Evolutionary conservation across 2,797 vertebrate species (phyloP).

Genomic region (Poecilia gillii): DNA sequence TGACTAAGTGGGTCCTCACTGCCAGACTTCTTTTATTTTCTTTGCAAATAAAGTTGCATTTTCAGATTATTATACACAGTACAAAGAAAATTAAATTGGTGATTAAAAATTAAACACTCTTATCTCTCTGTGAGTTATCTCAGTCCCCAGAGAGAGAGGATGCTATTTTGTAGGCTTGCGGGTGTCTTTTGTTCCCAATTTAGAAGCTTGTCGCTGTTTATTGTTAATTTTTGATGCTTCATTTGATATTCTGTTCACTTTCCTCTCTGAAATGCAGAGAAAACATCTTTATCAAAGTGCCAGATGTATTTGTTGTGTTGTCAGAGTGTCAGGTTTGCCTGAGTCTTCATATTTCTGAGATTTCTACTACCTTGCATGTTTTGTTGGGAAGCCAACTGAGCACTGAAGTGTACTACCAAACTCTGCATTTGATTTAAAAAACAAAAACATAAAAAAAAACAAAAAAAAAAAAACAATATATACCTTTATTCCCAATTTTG

Average conservation of each 20-base stretch:
- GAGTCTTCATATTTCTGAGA: slow-evolving; percentile 64
- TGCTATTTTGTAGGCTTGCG: slow-evolving; percentile 82
- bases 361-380: slow-evolving; percentile 50
- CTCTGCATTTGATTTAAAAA: slow-evolving; percentile 45
- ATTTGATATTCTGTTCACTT: slow-evolving; percentile 82
- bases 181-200: slow-evolving; percentile 85
- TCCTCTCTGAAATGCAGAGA: slow-evolving; percentile 68
- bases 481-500: slow-evolving; percentile 59
- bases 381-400: slow-evolving; percentile 51
- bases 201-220: slow-evolving; percentile 85
- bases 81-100: slow-evolving; percentile 85
- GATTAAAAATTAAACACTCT: slow-evolving; percentile 87
- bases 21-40: slow-evolving; percentile 69
- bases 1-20: slow-evolving; percentile 61
- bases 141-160: slow-evolving; percentile 81
- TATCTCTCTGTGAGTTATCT: slow-evolving; percentile 84
- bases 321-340: slow-evolving; percentile 70
- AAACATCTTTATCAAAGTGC: slow-evolving; percentile 82
- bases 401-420: slow-evolving; percentile 55
- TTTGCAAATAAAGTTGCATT: slow-evolving; percentile 78
- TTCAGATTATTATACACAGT: slow-evolving; percentile 79
- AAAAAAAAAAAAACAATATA: slow-evolving; percentile 51
- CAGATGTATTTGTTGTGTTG: slow-evolving; percentile 70
- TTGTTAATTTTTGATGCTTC: slow-evolving; percentile 83
- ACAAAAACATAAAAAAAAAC: not conserved